Percentiles rank a stretch among this genome's conserved stretches.
Evolutionary conservation across 92 coral and sea anemone genomes (phyloP).

Genomic region (Muricea muricata): DNA sequence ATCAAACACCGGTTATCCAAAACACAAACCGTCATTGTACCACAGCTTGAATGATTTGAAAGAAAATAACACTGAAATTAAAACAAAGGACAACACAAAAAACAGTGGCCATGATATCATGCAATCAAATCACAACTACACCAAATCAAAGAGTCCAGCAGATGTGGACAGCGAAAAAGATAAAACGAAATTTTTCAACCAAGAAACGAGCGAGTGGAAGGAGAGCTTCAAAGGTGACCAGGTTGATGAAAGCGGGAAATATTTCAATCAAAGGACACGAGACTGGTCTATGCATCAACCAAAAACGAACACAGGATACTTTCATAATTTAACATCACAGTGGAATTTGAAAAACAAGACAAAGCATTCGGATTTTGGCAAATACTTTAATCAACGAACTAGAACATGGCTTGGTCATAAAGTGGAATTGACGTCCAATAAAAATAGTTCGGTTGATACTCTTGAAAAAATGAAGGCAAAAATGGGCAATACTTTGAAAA

Average conservation of each 20-base stretch:
- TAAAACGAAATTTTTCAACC: constrained; percentile 22
- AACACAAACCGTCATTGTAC: constrained; percentile 17
- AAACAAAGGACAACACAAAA: neutral
- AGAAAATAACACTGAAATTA: neutral
- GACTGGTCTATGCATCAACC: constrained; percentile 8
- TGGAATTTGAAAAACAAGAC: constrained; percentile 22
- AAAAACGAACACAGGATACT: constrained; percentile 5
- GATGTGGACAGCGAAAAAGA: neutral
- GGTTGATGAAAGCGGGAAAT: constrained; percentile 15
- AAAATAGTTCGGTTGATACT: neutral
- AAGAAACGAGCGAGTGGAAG: constrained; percentile 19
- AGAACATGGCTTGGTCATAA: constrained; percentile 11
- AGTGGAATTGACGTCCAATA: neutral
- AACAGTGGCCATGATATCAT: constrained; percentile 6
- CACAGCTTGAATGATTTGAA: constrained; percentile 27
- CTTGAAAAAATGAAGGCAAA: neutral
- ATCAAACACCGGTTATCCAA: constrained; percentile 4
- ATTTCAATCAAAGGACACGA: constrained; percentile 19
- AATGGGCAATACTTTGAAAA: neutral
- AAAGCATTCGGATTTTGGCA: neutral
- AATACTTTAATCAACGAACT: constrained; percentile 40
- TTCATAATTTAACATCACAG: constrained; percentile 23
- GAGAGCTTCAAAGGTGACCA: constrained; percentile 12
- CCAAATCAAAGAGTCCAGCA: neutral
- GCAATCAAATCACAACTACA: constrained; percentile 22